Conservation (phyloP, 2,113 vertebrate species). For the Rhea americana region DNA sequence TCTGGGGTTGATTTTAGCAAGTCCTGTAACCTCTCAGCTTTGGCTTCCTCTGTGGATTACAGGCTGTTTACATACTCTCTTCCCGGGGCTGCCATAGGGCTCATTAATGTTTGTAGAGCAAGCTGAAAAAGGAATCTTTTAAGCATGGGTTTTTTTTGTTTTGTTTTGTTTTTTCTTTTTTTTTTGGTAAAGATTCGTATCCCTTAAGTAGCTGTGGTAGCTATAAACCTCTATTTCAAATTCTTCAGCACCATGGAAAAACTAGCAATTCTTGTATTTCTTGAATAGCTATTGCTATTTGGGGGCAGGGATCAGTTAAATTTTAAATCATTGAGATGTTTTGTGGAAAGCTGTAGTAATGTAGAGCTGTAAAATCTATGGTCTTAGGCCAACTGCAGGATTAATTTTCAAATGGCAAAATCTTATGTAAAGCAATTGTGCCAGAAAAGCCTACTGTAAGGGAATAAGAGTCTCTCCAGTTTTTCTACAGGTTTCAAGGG, state of each 20-base stretch:
- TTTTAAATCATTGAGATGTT: accelerated
- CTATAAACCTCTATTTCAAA: accelerated
- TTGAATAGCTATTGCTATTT: background rate
- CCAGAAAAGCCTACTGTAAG: background rate
- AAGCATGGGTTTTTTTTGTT: too few relatives aligned
- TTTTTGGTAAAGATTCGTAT: accelerated
- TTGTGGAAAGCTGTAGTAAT: background rate
- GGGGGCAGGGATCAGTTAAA: accelerated
- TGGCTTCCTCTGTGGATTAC: background rate
- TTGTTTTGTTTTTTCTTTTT: too few relatives aligned
- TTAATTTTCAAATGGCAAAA: background rate
- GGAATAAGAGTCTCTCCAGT: background rate
- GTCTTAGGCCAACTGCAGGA: accelerated
- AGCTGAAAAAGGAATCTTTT: background rate
- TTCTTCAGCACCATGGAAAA: accelerated
- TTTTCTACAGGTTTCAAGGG: too few relatives aligned
- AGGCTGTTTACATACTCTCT: accelerated
- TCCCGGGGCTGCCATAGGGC: background rate
- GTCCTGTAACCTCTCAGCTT: accelerated
- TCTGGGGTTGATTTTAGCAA: background rate
- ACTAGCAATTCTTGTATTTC: accelerated
- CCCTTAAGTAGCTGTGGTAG: accelerated
- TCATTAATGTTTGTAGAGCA: accelerated
- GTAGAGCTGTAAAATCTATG: background rate
- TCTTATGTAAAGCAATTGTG: accelerated